phyloP scores from a whole-genome alignment of 1,140 invertebrate genomes.

The Aplysia californica region DNA sequence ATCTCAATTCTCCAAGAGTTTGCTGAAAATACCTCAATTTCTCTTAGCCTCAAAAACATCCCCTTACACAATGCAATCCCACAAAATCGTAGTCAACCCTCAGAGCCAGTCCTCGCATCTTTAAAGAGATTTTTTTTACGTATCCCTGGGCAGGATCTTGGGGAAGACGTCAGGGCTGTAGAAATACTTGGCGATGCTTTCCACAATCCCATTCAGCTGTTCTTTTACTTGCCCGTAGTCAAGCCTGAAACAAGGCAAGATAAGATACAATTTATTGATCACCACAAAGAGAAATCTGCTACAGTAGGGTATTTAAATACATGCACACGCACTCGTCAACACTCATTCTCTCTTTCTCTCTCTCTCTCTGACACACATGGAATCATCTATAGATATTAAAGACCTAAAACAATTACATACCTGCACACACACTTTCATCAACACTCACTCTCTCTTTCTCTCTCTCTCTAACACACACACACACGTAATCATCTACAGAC shows the following conservation, averaged over 20 bases:
- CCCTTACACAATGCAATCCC: too few species aligned
- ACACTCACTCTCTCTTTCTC: too few species aligned
- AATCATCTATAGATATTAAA: not conserved
- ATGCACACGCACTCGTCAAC: not conserved
- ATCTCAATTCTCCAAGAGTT: too few species aligned
- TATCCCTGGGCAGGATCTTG: slow-evolving; percentile 4
- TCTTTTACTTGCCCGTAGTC: slow-evolving; percentile 75
- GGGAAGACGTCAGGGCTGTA: slow-evolving; percentile 70
- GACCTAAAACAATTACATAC: not conserved
- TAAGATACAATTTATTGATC: slow-evolving; percentile 12
- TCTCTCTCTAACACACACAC: too few species aligned
- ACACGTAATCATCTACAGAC: too few species aligned
- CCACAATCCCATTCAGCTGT: slow-evolving; percentile 81
- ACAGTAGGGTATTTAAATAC: not conserved
- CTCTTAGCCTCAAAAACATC: too few species aligned
- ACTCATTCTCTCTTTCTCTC: too few species aligned
- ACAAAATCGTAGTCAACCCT: too few species aligned
- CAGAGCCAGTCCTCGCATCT: too few species aligned
- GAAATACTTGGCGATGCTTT: slow-evolving; percentile 82
- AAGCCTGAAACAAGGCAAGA: slow-evolving; percentile 71
- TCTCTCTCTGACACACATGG: too few species aligned
- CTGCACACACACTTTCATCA: not conserved
- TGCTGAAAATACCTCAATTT: too few species aligned
- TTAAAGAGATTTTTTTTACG: too few species aligned
- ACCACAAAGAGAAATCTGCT: not conserved